Evolutionary conservation across 2,113 vertebrate species (phyloP).

Genomic region (Sigmodon hispidus): DNA sequence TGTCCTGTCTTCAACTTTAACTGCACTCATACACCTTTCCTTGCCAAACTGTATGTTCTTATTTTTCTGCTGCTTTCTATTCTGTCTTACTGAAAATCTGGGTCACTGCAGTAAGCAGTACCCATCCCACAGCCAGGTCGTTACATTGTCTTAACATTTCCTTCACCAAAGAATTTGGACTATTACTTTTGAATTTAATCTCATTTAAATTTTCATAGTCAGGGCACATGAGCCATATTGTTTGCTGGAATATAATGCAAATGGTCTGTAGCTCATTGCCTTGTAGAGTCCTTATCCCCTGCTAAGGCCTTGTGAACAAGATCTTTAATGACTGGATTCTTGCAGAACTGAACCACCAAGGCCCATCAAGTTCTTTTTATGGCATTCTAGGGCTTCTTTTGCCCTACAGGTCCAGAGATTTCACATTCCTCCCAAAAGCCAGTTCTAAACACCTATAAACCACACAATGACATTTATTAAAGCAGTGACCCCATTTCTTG

Average conservation of each 20-base stretch:
- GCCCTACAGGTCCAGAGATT: not conserved
- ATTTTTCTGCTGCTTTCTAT: not conserved
- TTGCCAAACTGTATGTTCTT: too few relatives aligned
- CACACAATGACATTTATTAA: not conserved
- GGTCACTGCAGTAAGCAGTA: not conserved
- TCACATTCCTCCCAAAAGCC: not conserved
- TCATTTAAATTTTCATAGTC: not conserved
- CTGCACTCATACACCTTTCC: not conserved
- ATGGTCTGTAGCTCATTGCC: not conserved
- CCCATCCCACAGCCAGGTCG: not conserved
- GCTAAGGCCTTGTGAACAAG: not conserved
- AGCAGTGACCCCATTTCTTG: not conserved
- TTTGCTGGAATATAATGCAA: not conserved
- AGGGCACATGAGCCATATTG: not conserved
- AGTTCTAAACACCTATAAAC: not conserved
- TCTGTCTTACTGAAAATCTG: not conserved
- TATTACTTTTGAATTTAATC: not conserved
- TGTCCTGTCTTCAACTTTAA: not conserved
- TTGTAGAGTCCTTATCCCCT: not conserved
- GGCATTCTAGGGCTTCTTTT: not conserved
- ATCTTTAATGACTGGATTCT: not conserved
- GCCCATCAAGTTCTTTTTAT: not conserved
- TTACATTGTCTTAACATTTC: not conserved
- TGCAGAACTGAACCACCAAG: not conserved
- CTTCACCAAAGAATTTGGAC: not conserved